phyloP scores from a whole-genome alignment of 2,888 invertebrate genomes.

The Hypolimnas misippus region DNA sequence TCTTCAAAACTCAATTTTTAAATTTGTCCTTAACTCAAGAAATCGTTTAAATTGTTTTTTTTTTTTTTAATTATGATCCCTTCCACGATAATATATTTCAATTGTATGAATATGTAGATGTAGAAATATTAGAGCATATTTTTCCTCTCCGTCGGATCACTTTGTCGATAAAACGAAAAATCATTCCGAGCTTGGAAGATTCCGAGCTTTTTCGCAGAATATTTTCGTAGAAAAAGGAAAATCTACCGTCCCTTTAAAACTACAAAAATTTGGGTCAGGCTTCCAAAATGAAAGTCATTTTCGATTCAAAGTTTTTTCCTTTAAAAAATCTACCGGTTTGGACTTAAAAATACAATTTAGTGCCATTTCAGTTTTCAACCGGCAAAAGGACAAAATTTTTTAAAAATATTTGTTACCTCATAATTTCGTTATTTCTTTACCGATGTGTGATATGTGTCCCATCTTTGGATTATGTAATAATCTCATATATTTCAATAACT shows the following conservation, averaged over 20 bases:
- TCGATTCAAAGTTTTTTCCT: neutral
- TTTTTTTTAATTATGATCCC: too few relatives aligned
- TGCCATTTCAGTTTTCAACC: neutral
- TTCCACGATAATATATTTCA: too few relatives aligned
- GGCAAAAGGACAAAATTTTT: neutral
- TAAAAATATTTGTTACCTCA: too few relatives aligned
- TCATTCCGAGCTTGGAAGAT: neutral
- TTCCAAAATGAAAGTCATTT: slow-evolving; percentile 23
- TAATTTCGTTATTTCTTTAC: too few relatives aligned
- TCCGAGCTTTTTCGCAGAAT: slow-evolving; percentile 12
- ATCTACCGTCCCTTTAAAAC: slow-evolving; percentile 1
- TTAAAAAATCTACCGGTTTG: neutral
- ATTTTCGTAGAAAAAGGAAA: slow-evolving; percentile 5
- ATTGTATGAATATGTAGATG: neutral
- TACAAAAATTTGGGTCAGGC: slow-evolving; percentile 15
- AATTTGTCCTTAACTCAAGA: too few relatives aligned
- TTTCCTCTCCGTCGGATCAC: neutral
- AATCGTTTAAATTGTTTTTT: too few relatives aligned
- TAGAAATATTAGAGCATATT: too few relatives aligned
- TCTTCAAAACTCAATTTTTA: too few relatives aligned
- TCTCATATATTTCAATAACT: too few relatives aligned
- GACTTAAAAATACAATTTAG: neutral
- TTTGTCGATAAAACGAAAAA: slow-evolving; percentile 10
- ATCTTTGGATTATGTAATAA: too few relatives aligned
- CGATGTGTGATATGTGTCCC: too few relatives aligned